Base-by-base conservation (phyloP, 2,797 vertebrate species). In the Molossus molossus region DNA sequence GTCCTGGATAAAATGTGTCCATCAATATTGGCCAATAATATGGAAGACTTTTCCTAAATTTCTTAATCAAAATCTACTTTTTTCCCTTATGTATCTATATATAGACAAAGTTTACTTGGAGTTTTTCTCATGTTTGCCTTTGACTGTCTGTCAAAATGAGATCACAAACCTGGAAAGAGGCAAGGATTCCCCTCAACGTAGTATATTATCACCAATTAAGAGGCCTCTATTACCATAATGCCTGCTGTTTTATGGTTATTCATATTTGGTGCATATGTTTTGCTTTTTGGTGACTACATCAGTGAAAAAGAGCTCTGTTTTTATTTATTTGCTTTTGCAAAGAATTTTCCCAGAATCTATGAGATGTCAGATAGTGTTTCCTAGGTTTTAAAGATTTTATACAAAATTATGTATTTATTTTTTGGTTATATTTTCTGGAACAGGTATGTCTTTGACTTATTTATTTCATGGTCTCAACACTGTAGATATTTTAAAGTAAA, bases 401-500 rank as follows among this genome's bases (percentile, higher is more conserved):
- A 20, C 12, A 60, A 82, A 94, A 72, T 87, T 33, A 37, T 20
- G 83, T 25, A 91, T 69, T 79, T 67, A 7, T 17, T 20, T 65
- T 53, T 9, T 69, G 20, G 40, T 33, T 48, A 9, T 80, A 64
- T 94, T 48, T 90, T 58, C 18, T 87, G 27, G 81, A 25, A 12
- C 1, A 11, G 48, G 58, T 29, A 50, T 81, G 9, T 70, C 27
- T 77, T 55, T 83, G n/a, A 65, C 53, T 70, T 33, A 53, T 69
- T 88, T 80, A 60, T 73, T 73, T 79, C 10, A 25, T 60, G 29
- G 4, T 84, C 72, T 90, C 50, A 87, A n/a, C 84, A 80, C 96
- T 95, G 92, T 76, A 69, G 80, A 29, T 92, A 85, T 96, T 96
- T 96, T 87, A 67, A 90, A 94, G 29, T 73, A 23, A 91, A 45